Base-by-base conservation (phyloP, 2,888 invertebrate species). In the Parthenolecanium corni region DNA sequence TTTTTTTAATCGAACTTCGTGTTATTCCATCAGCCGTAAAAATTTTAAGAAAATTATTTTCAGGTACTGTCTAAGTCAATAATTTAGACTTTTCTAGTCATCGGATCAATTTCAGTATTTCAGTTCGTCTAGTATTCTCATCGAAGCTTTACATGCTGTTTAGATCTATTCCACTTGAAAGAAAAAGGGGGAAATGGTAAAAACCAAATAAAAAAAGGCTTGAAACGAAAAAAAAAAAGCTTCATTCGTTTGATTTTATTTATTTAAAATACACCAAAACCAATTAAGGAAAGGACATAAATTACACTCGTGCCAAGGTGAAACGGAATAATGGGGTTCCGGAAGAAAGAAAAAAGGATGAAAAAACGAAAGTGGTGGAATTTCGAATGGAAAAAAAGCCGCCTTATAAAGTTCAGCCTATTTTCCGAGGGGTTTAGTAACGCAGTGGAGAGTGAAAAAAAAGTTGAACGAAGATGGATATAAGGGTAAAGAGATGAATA, bases 261-360 rank as follows among this genome's bases (percentile, higher is more conserved):
- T 58, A 58, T 58, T 58, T 62, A 62, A 62, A 62, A 62, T 62
- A 52, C 44, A 62, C 52, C 40, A 40, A 62, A 62, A 62, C 62
- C 62, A 62, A 62, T 62, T 62, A 62, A 62, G 62, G 24, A 42
- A 42, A 24, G 62, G 42, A 47, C 52, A 62, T 62, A 62, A 62
- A 52, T 62, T 52, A 52, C 52, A 3, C 20, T 6, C 25, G 57
- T 57, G 58, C 47, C 58, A 58, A 58, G 58, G 58, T 58, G 58
- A 58, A 58, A 56, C 44, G 56, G 46, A 56, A 56, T 54, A 54
- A 54, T 42, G 23, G 23, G 21, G 49, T 12, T 49, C 21, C 18
- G 23, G 21, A 21, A 49, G 21, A 21, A 11, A 49, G 2, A 14
- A 42, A 18, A 42, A 44, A 20, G 46, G 6, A 44, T 1, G 46